A percentile compares a stretch with the other conserved stretches of the same genome.
Conservation (phyloP, 2,797 vertebrate genomes). For the Odontamblyopus lacepedii region DNA sequence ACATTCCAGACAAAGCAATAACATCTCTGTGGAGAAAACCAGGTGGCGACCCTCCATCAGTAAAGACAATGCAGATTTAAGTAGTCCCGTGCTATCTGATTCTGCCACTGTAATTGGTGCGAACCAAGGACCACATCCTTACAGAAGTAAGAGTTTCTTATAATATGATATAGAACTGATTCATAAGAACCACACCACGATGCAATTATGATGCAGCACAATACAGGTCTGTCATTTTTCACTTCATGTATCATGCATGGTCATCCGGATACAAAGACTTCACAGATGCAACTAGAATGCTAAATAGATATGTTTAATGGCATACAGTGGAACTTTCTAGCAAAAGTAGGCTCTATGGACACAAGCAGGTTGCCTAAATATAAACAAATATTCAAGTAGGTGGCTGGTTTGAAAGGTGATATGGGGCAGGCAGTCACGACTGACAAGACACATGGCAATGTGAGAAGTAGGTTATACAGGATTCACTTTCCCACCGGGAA, state of each 20-base stretch:
- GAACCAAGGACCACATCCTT: slow-evolving; percentile 4
- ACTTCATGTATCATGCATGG: too few species aligned
- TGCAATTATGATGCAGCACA: not conserved
- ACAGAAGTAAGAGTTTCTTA: not conserved
- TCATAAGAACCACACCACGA: not conserved
- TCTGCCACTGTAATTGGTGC: slow-evolving; percentile 27
- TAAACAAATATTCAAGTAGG: slow-evolving; percentile 38
- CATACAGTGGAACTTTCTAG: too few species aligned
- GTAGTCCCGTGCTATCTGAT: slow-evolving; percentile 29
- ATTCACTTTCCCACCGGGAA: slow-evolving; percentile 39
- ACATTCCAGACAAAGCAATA: too few species aligned
- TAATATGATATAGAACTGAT: not conserved
- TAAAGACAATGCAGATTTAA: not conserved
- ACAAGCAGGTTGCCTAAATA: slow-evolving; percentile 1
- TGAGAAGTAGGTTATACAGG: slow-evolving; percentile 37
- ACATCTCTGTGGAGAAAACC: too few species aligned
- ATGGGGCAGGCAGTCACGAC: slow-evolving; percentile 30
- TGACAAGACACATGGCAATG: slow-evolving; percentile 47
- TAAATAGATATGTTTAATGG: not conserved
- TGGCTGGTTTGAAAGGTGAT: slow-evolving; percentile 44
- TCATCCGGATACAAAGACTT: not conserved
- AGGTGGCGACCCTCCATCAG: too few species aligned
- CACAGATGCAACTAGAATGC: not conserved
- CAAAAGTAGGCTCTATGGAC: too few species aligned
- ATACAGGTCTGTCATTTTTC: not conserved